Evolutionary conservation across 2,113 vertebrate species (phyloP), one percentile per base, ranked within the genome.

Genomic region (Silurus asotus): DNA sequence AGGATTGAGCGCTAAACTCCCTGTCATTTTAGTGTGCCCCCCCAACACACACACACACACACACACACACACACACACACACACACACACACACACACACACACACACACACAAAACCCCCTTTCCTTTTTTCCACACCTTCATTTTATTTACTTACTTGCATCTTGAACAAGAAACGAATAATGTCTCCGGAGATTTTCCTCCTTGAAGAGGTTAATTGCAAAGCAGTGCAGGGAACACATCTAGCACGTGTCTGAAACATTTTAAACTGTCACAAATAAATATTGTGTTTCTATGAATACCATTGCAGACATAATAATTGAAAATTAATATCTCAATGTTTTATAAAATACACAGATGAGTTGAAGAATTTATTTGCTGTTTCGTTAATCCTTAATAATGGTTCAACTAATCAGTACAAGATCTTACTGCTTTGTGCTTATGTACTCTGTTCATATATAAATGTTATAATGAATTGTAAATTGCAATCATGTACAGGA

Each of bases 1-100:
- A 95, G 93, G 95, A 95, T 95, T 95, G 90, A 13, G 88, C 83
- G 85, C 92, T 93, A 93, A 94, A 94, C 92, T 93, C 94, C 91
- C 89, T 94, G 92, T 94, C 93, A 95, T 94, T 93, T 93, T 91
- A 90, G 90, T 93, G 91, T 93, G 92, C 85, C 88, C 90, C 90
- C 87, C 37, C 37, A 2, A 2, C 37, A 37, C 28, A 37, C 28
- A 37, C 28, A 37, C 37, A 37, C 37, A 37, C 37, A 37, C 37
- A 37, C 37, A 37, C 37, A 37, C 2, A 37, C 37, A 37, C 37
- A 37, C 37, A 37, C 37, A 37, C 37, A 37, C 37, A 37, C 37
- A 37, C 37, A 37, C 37, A 37, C 37, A 37, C 37, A 37, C 37
- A 37, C 37, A 37, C 37, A 37, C 37, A 37, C 37, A 37, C 37